Percentiles rank a stretch among this genome's conserved stretches.
Conservation (phyloP, 2,797 vertebrate genomes). For the Acanthurus tractus region DNA sequence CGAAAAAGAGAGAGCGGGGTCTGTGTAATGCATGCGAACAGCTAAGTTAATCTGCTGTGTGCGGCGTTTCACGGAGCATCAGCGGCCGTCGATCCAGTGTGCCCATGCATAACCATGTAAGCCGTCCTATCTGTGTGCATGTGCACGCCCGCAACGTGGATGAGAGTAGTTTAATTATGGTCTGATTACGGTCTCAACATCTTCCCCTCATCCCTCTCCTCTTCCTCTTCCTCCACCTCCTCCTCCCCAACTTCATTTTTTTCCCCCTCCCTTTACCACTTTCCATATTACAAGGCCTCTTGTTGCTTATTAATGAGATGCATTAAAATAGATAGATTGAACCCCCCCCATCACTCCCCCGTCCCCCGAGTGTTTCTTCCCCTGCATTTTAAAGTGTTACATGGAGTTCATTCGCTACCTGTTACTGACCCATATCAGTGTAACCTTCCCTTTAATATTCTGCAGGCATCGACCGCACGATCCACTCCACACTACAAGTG, state of each 20-base stretch:
- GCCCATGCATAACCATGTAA: constrained; percentile 38
- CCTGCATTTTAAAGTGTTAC: constrained; percentile 47
- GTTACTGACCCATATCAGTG: constrained; percentile 11
- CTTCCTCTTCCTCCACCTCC: neutral
- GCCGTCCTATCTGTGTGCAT: constrained; percentile 34
- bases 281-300: constrained; percentile 58
- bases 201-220: constrained; percentile 21
- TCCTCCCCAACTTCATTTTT: constrained; percentile 4
- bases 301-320: constrained; percentile 76
- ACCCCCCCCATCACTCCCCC: constrained; percentile 9
- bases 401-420: constrained; percentile 32
- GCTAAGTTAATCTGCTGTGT: constrained; percentile 3
- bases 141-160: constrained; percentile 39
- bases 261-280: constrained; percentile 15
- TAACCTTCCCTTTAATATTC: constrained; percentile 59
- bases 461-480: constrained; percentile 18
- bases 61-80: constrained; percentile 6
- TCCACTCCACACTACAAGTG: constrained; percentile 10
- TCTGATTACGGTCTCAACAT: constrained; percentile 62
- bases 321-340: constrained; percentile 71
- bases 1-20: neutral
- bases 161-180: constrained; percentile 68
- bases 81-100: constrained; percentile 21
- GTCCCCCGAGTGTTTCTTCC: constrained; percentile 20
- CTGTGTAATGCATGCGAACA: neutral